Base-by-base conservation (phyloP, 2,888 invertebrate genomes). In the Pteria penguin region DNA sequence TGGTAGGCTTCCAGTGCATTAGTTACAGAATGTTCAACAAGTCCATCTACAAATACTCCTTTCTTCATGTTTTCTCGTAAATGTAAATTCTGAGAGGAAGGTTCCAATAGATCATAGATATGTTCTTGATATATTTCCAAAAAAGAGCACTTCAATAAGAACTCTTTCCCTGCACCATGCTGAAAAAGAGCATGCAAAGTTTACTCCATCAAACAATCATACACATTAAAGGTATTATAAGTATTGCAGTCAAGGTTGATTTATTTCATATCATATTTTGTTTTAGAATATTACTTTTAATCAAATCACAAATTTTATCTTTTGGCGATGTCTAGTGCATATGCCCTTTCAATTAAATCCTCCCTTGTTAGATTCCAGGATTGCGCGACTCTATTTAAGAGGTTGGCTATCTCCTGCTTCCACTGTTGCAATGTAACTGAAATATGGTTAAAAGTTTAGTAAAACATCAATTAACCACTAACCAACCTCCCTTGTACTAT, bases 51-150 rank as follows among this genome's bases (percentile, higher is more conserved):
- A 82, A 88, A 89, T 2, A 90, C 90, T 0, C 91, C 90, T 14
- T 85, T 86, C 72, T 90, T 89, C 68, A 91, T 87, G 77, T 88
- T 89, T 75, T 91, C 91, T n/a, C 91, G 66, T n/a, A 91, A 74
- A 52, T 89, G 88, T 1, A 91, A 84, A 3, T 83, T 81, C 24
- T 82, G 71, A 4, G 87, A 76, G 0, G 89, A 83, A 0, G 90
- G 81, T 62, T 91, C 91, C 60, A 92, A 82, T n/a, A 92, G 83
- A 79, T 92, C 93, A 85, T 86, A 92, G 5, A 93, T 86, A 73
- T 88, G 89, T 79, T 93, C 93, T 70, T 93, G 91, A 84, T 93
- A 93, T 22, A 93, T 90, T 83, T 93, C 93, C 31, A 93, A 86
- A 81, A 93, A 93, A 1, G 91, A 91, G 66, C 91, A 90, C 68